Evolutionary conservation across 2,113 vertebrate genomes (phyloP), one percentile per base, ranked within the genome.

Genomic region (Grammomys dolichurus): DNA sequence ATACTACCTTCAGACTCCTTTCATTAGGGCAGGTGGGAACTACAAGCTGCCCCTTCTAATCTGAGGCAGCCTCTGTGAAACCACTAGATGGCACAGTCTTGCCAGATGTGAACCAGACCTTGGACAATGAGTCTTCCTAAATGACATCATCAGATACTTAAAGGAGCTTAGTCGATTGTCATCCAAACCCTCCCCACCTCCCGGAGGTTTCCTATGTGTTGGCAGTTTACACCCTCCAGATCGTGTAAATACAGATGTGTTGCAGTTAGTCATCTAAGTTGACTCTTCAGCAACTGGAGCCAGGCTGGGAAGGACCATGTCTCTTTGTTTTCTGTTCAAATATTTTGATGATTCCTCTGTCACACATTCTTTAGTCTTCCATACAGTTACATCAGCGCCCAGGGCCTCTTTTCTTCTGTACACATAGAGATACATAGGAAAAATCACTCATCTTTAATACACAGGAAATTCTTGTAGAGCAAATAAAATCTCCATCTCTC

Each of bases 1-100:
- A 76, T 10, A 1, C 69, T 70, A 43, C 72, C 72, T 94, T 58
- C 20, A 9, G 14, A 19, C 22, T 46, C 22, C 24, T 85, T 40
- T 31, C 31, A 28, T 24, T 24, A 1, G 2, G 22, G 10, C 33
- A 60, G 3, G 2, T 24, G 19, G 72, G 60, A 77, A 88, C 46
- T 5, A 46, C 36, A 56, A 88, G 87, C 28, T 56, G 14, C 14
- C n/a, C 4, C 84, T 69, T 60, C 24, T 11, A 20, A 69, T 20
- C 10, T 1, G 8, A 60, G 76, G 14, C 4, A 0, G 0, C 65
- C 48, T 13, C 4, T 26, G 63, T 3, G 1, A 0, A 2, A n/a
- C 97, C 98, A 90, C 98, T 97, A 98, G 98, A 86, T 98, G 98
- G 98, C 98, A 60, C 0, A 90, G 48, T 81, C 86, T 36, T 4